Conservation (phyloP, 2,797 vertebrate genomes). For the Todus mexicanus region DNA sequence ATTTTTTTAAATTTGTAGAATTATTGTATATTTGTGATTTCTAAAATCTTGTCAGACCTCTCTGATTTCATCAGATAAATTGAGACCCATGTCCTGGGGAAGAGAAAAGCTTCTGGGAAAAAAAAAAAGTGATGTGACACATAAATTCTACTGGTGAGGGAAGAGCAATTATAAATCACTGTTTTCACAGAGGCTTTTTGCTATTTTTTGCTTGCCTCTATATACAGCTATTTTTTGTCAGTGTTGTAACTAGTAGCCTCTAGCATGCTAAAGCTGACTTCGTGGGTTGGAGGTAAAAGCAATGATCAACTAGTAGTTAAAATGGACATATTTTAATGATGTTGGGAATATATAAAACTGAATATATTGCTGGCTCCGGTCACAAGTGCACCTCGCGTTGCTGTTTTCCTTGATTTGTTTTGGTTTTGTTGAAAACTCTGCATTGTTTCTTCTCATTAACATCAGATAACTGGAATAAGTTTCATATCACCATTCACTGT, state of each 20-base stretch:
- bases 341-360: neutral
- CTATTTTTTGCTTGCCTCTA: neutral
- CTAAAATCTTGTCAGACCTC: neutral
- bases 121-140: neutral
- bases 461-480: constrained; percentile 53
- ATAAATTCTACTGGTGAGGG: neutral
- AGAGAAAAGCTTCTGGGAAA: neutral
- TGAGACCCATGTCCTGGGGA: neutral
- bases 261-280: neutral
- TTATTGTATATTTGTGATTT: neutral
- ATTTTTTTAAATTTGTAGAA: neutral
- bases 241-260: neutral
- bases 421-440: neutral
- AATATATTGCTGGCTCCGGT: neutral
- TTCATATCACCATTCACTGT: constrained; percentile 49
- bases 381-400: constrained; percentile 12
- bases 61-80: neutral
- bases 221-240: neutral
- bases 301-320: constrained; percentile 22
- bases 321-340: constrained; percentile 70
- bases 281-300: neutral
- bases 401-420: neutral
- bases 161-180: neutral
- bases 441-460: constrained; percentile 69
- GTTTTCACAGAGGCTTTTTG: neutral